Base-by-base conservation (phyloP, 2,797 vertebrate species). In the Delichon dasypus region DNA sequence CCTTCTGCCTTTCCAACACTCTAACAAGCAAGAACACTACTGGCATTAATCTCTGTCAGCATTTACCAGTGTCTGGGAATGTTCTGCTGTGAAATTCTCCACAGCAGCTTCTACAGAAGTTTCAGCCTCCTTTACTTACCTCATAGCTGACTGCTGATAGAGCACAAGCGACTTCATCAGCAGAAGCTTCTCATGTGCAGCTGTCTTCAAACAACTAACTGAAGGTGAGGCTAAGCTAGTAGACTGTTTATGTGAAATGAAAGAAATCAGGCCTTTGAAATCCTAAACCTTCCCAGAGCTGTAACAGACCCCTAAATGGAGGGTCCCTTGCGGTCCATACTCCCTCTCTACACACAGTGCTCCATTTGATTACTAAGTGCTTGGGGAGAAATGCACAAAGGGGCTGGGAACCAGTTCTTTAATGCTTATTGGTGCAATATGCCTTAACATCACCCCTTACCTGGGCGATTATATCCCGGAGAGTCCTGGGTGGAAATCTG, bases 401-500 rank as follows among this genome's bases (percentile, higher is more conserved):
- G 36, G 32, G 27, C n/a, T 74, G 27, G 36, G 38, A 71, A 68
- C 4, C 4, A 13, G 16, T 36, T 89, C 55, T 62, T 81, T 9
- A 42, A 58, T 15, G 21, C 42, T 84, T 14, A 30, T 14, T 66
- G 5, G 27, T 66, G 29, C 42, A 65, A 80, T 25, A 48, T 2
- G 7, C 18, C 54, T 50, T 57, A 48, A 42, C 4, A 16, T 60
- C n/a, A 76, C 15, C n/a, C 38, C 97, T 97, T 94, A 98, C 98
- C 98, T 97, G 97, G 97, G 75, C 98, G 98, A 89, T 86, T 98
- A 79, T 98, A 98, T 85, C 96, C 98, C 16, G 98, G 95, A 81
- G 98, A 97, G 76, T 98, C 98, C 96, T 98, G 98, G 95, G 97
- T 97, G 29, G 98, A 95, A 73, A 98, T 96, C 55, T 97, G 97